Conservation (phyloP, 30 jellyfish, hydroid and myxozoan genomes). For the Chrysaora quinquecirrha region DNA sequence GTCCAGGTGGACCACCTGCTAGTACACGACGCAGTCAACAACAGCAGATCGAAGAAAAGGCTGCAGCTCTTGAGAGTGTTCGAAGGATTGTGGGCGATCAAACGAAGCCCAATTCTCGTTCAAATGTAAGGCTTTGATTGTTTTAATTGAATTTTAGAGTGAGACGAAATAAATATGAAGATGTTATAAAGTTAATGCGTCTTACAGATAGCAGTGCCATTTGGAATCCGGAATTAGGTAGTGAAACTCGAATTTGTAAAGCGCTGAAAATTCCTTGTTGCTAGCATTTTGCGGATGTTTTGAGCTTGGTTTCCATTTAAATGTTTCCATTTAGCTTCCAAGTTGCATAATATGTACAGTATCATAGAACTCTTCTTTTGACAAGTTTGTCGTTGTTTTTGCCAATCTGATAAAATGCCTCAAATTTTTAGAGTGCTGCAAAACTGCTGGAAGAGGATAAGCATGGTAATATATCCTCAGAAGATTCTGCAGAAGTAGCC, state of each 20-base stretch:
- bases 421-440: background rate
- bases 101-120: constrained; percentile 33
- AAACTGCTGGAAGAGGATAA: constrained; percentile 2
- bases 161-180: too few relatives aligned
- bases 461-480: background rate
- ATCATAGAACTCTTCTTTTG: too few relatives aligned
- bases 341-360: too few relatives aligned
- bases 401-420: background rate
- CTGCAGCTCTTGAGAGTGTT: constrained; percentile 40
- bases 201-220: background rate
- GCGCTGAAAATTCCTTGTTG: too few relatives aligned
- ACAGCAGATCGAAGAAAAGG: constrained; percentile 8
- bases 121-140: constrained; percentile 8
- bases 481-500: background rate
- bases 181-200: background rate
- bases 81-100: constrained; percentile 25
- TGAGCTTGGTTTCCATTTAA: too few relatives aligned
- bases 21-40: constrained; percentile 10
- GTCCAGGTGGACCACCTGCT: constrained; percentile 16
- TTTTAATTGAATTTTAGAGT: too few relatives aligned
- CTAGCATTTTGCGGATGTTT: too few relatives aligned
- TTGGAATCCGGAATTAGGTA: too few relatives aligned
- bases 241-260: too few relatives aligned
- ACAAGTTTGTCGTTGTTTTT: too few relatives aligned
- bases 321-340: too few relatives aligned